These are phyloP conservation scores for Setipinna tenuifilis DNA, from an alignment of 2,797 vertebrate genomes.

Conservation along the genomic window DNA sequence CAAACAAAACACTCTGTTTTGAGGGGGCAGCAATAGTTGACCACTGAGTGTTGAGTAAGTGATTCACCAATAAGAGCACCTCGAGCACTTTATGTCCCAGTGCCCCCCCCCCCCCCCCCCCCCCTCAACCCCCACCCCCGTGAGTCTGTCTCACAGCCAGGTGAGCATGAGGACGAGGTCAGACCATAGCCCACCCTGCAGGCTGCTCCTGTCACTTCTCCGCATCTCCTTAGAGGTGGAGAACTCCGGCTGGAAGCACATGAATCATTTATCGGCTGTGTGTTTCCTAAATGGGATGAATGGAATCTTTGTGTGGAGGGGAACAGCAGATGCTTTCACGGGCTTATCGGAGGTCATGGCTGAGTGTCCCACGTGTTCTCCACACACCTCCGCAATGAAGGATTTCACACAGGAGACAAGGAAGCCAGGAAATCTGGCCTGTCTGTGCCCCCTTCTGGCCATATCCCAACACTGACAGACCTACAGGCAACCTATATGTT, in stretches of 20 bases:
- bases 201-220: not conserved
- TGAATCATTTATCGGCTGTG: not conserved
- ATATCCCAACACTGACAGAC: not conserved
- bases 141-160: not conserved
- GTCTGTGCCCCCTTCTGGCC: not conserved
- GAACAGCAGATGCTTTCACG: not conserved
- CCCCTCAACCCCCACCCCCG: too few species aligned
- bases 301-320: not conserved
- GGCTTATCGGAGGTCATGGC: not conserved
- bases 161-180: not conserved
- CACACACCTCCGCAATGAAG: not conserved
- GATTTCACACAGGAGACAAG: not conserved
- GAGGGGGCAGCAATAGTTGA: not conserved
- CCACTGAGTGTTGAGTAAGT: not conserved
- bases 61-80: not conserved
- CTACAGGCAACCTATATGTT: not conserved
- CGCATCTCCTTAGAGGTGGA: not conserved
- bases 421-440: not conserved
- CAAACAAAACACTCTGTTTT: not conserved
- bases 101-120: not conserved
- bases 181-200: not conserved
- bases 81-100: not conserved
- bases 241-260: not conserved
- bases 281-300: not conserved
- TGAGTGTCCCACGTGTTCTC: not conserved